Evolutionary conservation across 2,888 invertebrate genomes (phyloP), one percentile per base, ranked within the genome.

Genomic region (Cataglyphis albicans): DNA sequence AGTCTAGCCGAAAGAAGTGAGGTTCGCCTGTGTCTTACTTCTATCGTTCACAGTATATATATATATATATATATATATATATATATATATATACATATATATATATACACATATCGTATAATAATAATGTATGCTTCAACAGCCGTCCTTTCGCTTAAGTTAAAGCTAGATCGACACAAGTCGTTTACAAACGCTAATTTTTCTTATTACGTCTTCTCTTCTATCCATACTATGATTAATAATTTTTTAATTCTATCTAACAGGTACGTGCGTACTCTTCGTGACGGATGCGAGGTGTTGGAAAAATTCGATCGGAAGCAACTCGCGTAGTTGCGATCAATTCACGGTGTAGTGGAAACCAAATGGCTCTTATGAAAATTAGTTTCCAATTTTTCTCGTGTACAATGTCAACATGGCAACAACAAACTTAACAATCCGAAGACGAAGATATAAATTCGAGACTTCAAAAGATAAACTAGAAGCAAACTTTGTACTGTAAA

Each of bases 181-280:
- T 87, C 84, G 64, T 78, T 83, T 59, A 84, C 61, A 75, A 82
- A 83, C 82, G 75, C 74, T 67, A 67, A 70, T 73, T 59, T 38
- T 59, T 38, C 32, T 82, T 64, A 84, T 82, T 64, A 84, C 74
- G 83, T 68, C 70, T 65, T 64, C 32, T 87, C 70, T 89, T 84
- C 84, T 88, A 88, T 88, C 87, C 91, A 89, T 38, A 38, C 44
- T 41, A 44, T 61, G 12, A 35, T 59, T 89, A 67, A 85, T 87
- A 67, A n/a, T 86, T 90, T 88, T 90, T 90, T 91, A 90, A 91
- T 92, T 91, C 12, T 92, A 81, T 89, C 91, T 93, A 92, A 90
- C 93, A 93, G 93, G 93, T 93, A 93, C 93, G 88, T 92, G 91
- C 92, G 91, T 91, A 93, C 91, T 93, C 91, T 90, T 91, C 65